A percentile compares a stretch with the other conserved stretches of the same genome.
Conservation (phyloP, 2,888 invertebrate genomes). For the Cephus rjabovi region DNA sequence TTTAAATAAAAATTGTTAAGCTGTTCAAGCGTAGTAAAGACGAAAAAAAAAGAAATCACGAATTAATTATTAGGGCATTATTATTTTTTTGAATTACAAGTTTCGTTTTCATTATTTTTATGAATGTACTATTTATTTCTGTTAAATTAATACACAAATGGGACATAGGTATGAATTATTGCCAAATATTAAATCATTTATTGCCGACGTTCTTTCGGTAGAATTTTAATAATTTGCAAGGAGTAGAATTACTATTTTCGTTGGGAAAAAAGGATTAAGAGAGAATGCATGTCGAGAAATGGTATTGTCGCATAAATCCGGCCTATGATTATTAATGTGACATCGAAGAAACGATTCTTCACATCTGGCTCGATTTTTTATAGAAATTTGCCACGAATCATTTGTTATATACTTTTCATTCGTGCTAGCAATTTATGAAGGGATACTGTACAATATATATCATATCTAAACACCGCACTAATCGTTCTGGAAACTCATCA, state of each 20-base stretch:
- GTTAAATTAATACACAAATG: conserved; percentile 22
- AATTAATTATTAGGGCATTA: conserved; percentile 23
- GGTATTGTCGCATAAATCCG: not conserved
- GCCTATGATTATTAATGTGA: not conserved
- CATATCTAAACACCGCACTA: not conserved
- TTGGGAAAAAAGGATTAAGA: not conserved
- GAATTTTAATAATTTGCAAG: not conserved
- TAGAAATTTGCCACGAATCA: not conserved
- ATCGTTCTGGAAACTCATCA: not conserved
- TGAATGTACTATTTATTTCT: conserved; percentile 23
- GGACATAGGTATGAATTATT: conserved; percentile 18
- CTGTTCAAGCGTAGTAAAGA: not conserved
- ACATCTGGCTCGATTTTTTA: not conserved
- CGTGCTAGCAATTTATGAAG: not conserved
- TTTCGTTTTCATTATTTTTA: conserved; percentile 21
- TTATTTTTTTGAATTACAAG: conserved; percentile 18
- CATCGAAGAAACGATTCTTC: not conserved
- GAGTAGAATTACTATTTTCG: not conserved
- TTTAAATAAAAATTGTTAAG: conserved; percentile 1
- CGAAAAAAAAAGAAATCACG: conserved; percentile 4
- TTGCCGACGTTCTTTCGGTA: not conserved
- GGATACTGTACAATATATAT: not conserved
- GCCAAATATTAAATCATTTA: conserved; percentile 1
- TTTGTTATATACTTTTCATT: not conserved
- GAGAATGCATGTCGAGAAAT: not conserved